A percentile compares a stretch with the other conserved stretches of the same genome.
Evolutionary conservation across 2,888 invertebrate species (phyloP).

Genomic region (Lypha dubia): DNA sequence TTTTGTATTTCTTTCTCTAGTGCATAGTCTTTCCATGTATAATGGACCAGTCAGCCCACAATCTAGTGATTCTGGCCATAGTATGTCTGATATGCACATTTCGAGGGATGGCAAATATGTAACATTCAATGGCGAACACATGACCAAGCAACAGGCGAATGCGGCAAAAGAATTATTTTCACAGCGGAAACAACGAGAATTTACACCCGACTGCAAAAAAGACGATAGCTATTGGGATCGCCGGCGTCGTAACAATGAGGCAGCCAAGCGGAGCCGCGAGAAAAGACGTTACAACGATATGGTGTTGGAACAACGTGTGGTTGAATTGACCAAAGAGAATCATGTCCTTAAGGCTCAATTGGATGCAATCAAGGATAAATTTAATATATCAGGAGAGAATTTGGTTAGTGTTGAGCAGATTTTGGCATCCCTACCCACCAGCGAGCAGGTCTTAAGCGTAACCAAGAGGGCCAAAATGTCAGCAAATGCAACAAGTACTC

Average conservation of each 20-base stretch:
- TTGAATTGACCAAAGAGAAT: slow-evolving; percentile 97
- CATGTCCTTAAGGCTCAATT: slow-evolving; percentile 96
- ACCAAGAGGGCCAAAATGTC: slow-evolving; percentile 87
- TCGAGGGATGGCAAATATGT: slow-evolving; percentile 66
- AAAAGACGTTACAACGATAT: slow-evolving; percentile 98
- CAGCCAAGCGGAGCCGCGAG: slow-evolving; percentile 97
- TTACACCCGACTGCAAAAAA: slow-evolving; percentile 98
- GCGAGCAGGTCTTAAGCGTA: slow-evolving; percentile 92
- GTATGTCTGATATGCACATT: slow-evolving; percentile 77
- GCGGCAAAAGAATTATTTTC: slow-evolving; percentile 93
- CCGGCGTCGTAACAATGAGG: slow-evolving; percentile 97
- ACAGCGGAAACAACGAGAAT: slow-evolving; percentile 96
- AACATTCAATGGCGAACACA: slow-evolving; percentile 74
- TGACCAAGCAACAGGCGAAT: slow-evolving; percentile 77
- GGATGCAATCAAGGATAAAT: slow-evolving; percentile 96
- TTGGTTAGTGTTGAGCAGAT: slow-evolving; percentile 95
- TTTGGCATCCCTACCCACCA: slow-evolving; percentile 91
- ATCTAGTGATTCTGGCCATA: slow-evolving; percentile 84
- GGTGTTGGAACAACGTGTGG: slow-evolving; percentile 96
- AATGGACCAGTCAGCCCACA: slow-evolving; percentile 81
- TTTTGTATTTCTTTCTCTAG: slow-evolving; percentile 66
- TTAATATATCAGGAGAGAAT: slow-evolving; percentile 93
- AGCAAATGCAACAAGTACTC: slow-evolving; percentile 20
- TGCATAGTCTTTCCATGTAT: slow-evolving; percentile 78
- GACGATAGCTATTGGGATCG: slow-evolving; percentile 99